A percentile compares a stretch with the other conserved stretches of the same genome.
These are phyloP conservation scores for Idris sp. DNA, from an alignment of 1,140 invertebrate genomes.

Conservation along the genomic window DNA sequence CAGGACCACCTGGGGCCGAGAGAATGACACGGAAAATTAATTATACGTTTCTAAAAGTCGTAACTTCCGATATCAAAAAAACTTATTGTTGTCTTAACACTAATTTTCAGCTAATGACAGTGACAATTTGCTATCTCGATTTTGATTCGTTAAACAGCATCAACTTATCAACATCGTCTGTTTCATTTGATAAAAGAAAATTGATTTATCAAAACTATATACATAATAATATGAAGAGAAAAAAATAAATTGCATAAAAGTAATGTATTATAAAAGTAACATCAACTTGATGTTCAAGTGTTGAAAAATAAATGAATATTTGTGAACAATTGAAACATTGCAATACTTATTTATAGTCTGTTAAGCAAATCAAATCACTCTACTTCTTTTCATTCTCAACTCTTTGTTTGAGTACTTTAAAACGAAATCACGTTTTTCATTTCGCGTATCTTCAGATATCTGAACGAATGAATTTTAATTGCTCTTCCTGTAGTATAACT, in stretches of 20 bases:
- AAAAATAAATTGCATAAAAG: too few species aligned
- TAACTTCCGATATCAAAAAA: conserved; percentile 56
- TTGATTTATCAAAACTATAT: too few species aligned
- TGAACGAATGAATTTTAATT: conserved; percentile 68
- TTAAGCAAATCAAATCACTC: conserved; percentile 54
- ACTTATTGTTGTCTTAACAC: conserved; percentile 52
- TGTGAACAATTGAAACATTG: too few species aligned
- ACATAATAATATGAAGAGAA: too few species aligned
- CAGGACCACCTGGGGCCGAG: conserved; percentile 56
- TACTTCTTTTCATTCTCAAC: conserved; percentile 27
- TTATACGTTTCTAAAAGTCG: conserved; percentile 77
- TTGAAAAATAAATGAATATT: too few species aligned
- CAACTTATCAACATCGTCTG: too few species aligned
- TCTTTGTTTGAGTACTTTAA: conserved; percentile 58
- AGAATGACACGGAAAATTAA: conserved; percentile 78
- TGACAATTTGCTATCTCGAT: conserved; percentile 35
- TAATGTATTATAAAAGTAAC: too few species aligned
- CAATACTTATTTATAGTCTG: conserved; percentile 49
- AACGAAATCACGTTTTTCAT: conserved; percentile 67
- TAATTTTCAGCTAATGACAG: conserved; percentile 41
- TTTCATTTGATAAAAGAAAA: too few species aligned
- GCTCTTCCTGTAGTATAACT: conserved; percentile 61
- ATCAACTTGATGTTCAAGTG: too few species aligned
- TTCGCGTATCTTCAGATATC: conserved; percentile 64
- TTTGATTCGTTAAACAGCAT: too few species aligned